Base-by-base conservation (phyloP, 2,113 vertebrate genomes). In the Ophthalmolycus amberensis region DNA sequence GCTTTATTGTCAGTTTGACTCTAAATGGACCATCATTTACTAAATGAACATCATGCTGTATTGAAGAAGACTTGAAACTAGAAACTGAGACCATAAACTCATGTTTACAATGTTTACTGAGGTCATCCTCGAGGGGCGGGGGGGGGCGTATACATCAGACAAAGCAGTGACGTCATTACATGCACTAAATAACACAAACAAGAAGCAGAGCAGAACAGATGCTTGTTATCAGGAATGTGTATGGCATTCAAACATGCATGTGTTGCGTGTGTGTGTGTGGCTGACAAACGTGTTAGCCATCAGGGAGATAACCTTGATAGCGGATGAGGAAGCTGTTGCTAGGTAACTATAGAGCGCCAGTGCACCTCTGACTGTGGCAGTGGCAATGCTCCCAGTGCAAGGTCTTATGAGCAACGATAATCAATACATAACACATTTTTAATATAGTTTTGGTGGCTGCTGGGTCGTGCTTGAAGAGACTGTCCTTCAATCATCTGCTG, bases 291-390 rank as follows among this genome's bases (percentile, higher is more conserved):
- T 84, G 71, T 83, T 44, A 69, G 63, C 74, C 80, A 56, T 50
- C 58, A 25, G 68, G 75, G 78, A 91, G 80, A 87, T 89, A 89
- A 92, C 86, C 91, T 90, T 91, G 89, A 85, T 79, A 75, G 58
- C 7, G 67, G 85, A 56, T 86, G 85, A 82, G 85, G 70, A 87
- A 83, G 76, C 76, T 69, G 92, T 93, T 92, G 92, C 92, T 93
- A 92, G 85, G 91, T 84, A 90, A 93, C 91, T 10, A 84, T 65
- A 22, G 48, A 71, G 56, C 56, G 56, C 72, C 27, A 4, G 77
- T 71, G 70, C 25, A 71, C 25, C 8, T 82, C 42, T 58, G 38
- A 56, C 74, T 75, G 56, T 78, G 77, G 77, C 50, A 27, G 59
- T 42, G 87, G 75, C 46, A 42, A 34, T 2, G 22, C 59, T 67